These are phyloP conservation scores for Smutsia temminckii DNA, from an alignment of 2,797 vertebrate genomes.

Conservation along the genomic window DNA sequence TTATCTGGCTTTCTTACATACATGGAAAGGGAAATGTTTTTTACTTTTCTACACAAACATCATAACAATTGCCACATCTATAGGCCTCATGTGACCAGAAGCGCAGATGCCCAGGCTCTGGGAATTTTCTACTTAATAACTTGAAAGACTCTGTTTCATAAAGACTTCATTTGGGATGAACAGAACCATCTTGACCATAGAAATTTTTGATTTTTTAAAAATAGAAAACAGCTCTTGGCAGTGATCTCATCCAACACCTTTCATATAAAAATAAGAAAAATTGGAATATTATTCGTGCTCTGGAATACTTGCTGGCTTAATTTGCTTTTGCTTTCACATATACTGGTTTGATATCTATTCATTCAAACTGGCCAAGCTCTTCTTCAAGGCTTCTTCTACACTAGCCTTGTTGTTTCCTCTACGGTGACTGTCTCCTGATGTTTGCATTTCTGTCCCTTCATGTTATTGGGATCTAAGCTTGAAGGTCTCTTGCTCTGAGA, in stretches of 20 bases:
- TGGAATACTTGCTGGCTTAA: not conserved
- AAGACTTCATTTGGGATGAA: not conserved
- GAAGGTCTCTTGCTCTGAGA: conserved; percentile 44
- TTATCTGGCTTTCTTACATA: not conserved
- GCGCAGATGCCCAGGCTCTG: not conserved
- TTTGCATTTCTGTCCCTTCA: not conserved
- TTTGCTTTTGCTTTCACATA: not conserved
- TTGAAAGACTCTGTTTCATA: not conserved
- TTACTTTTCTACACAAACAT: not conserved
- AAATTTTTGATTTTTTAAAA: not conserved
- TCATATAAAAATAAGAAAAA: not conserved
- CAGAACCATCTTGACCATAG: not conserved
- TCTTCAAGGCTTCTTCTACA: not conserved
- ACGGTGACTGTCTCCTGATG: not conserved
- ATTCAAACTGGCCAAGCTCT: not conserved
- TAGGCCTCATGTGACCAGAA: not conserved
- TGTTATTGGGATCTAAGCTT: conserved; percentile 8
- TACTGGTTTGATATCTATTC: not conserved
- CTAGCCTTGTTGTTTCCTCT: not conserved
- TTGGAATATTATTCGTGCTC: not conserved
- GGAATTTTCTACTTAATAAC: not conserved
- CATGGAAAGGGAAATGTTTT: not conserved
- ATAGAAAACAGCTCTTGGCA: not conserved
- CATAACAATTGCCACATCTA: not conserved
- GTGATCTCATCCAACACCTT: not conserved